Base-by-base conservation (phyloP, 2,888 invertebrate genomes). In the Temnothorax ravouxi region DNA sequence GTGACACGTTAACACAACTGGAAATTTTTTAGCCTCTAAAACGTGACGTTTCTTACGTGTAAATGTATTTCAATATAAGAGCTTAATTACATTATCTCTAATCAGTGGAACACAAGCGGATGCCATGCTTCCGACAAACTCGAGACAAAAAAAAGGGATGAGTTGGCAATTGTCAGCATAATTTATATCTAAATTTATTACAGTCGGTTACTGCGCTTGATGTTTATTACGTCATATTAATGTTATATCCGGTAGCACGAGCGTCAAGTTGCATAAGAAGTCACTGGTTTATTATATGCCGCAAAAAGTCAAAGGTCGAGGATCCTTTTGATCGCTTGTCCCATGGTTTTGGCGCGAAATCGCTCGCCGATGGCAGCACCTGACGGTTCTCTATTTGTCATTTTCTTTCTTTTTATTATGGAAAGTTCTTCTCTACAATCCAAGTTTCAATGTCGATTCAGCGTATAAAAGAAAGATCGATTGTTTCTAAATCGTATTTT, bases 401-500 rank as follows among this genome's bases (percentile, higher is more conserved):
- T 18, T 62, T 64, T 59, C 74, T 85, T 75, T 84, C 38, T 41
- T 80, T 80, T 74, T 54, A 6, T 80, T 18, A 50, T 61, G 62
- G 21, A 47, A 44, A 71, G 74, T 87, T 93, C 92, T 92, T 92
- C 92, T 92, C 91, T 87, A 84, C 88, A 87, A 82, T 88, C 85
- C 76, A 85, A 50, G 86, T 85, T 84, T 83, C 85, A 79, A 87
- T 91, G 90, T 91, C 91, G 92, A 91, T 91, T 91, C 92, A 91
- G 92, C 91, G 92, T 91, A 91, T 92, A 93, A 92, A 94, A 93
- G 93, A 94, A 92, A 93, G 93, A 94, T 94, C 91, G 92, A 89
- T 94, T 94, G 93, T 93, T 93, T 94, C 92, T 91, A 91, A 90
- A 90, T 88, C 88, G 13, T 76, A 62, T 38, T 50, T 18, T 25